These are phyloP conservation scores for Mactromeris polynyma DNA, from an alignment of 2,888 invertebrate genomes.

Conservation along the genomic window DNA sequence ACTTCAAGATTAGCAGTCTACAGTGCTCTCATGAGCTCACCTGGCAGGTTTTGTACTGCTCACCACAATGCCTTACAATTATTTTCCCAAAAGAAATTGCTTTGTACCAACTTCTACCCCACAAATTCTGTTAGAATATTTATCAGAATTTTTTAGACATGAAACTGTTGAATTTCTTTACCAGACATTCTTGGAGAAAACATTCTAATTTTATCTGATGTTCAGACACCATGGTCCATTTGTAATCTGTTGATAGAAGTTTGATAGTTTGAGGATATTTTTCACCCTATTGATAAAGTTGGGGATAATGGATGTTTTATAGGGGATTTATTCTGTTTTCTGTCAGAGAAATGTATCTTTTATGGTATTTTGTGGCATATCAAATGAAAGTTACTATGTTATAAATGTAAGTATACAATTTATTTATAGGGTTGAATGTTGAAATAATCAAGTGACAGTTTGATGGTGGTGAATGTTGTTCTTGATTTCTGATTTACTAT, in stretches of 20 bases:
- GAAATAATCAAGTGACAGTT: background rate
- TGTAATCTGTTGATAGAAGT: constrained; percentile 1
- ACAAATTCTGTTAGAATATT: too few species aligned
- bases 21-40: too few species aligned
- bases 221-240: constrained; percentile 5
- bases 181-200: background rate
- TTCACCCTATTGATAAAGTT: background rate
- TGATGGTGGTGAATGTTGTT: background rate
- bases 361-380: background rate
- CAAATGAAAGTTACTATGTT: background rate
- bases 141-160: too few species aligned
- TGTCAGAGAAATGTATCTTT: constrained; percentile 9
- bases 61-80: too few species aligned
- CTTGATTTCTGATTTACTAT: background rate
- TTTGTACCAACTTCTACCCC: too few species aligned
- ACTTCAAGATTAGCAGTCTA: too few species aligned
- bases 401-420: background rate
- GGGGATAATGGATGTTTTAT: background rate
- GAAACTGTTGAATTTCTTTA: background rate
- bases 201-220: background rate
- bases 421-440: background rate
- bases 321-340: background rate
- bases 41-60: too few species aligned
- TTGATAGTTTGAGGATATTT: background rate
- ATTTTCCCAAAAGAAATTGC: too few species aligned